Conservation (phyloP, 2,113 vertebrate species). For the Podarcis muralis region DNA sequence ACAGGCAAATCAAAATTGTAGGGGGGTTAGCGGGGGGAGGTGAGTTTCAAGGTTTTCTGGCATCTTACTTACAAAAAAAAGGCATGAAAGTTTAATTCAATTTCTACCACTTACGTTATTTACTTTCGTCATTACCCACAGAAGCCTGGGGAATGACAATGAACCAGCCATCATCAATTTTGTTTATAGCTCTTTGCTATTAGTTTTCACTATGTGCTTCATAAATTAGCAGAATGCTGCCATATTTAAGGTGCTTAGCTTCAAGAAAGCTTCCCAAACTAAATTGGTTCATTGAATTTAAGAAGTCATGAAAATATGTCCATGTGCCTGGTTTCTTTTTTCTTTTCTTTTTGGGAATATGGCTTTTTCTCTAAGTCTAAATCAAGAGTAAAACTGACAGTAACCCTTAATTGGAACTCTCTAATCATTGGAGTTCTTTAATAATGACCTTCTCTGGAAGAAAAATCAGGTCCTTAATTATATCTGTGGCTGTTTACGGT, state of each 20-base stretch:
- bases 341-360: not conserved
- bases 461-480: constrained; percentile 36
- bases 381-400: constrained; percentile 32
- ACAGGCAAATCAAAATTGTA: not conserved
- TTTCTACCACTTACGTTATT: constrained; percentile 23
- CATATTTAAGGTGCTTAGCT: constrained; percentile 31
- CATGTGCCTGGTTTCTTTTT: not conserved
- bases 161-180: not conserved
- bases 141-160: constrained; percentile 15
- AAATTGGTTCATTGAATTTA: constrained; percentile 38
- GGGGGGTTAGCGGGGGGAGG: not conserved
- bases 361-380: constrained; percentile 1
- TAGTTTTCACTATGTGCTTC: constrained; percentile 17
- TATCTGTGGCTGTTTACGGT: constrained; percentile 8
- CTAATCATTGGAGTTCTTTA: constrained; percentile 27
- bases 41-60: not conserved
- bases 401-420: constrained; percentile 28
- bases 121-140: constrained; percentile 14
- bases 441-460: constrained; percentile 27
- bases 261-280: constrained; percentile 22
- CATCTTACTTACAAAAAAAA: not conserved
- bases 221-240: constrained; percentile 26
- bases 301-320: constrained; percentile 32
- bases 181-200: constrained; percentile 10
- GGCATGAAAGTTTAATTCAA: not conserved